Evolutionary conservation across 35 echinoderm and acorn worm species (phyloP), one percentile per base, ranked within the genome.

Genomic region (Apostichopus japonicus): DNA sequence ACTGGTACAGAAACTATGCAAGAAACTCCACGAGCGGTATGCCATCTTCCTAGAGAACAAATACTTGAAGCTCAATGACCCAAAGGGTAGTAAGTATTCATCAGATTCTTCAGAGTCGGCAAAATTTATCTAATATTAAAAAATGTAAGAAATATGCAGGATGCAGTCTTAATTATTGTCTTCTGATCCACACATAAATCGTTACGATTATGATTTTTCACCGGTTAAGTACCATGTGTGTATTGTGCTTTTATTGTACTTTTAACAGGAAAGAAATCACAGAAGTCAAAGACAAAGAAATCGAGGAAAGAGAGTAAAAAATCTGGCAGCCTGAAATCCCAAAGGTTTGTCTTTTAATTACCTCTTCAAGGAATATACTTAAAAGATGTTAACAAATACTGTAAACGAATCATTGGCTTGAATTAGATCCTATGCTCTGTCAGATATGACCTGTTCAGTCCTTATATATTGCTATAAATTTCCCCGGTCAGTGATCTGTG

Each of bases 11-110:
- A 99, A 96, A 83, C 97, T 93, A 53, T 52, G 97, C 65, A 65
- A 84, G 51, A 99, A 96, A 62, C 95, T 99, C 19, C 97, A 99
- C 80, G 95, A 95, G 52, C 92, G 90, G 21, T 95, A 96, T 55
- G 97, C 97, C 24, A 65, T 90, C 6, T 99, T 89, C 78, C 84
- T 99, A 63, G 97, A 99, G 87, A 79, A 93, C 10, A 79, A 93
- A 23, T 96, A 92, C 70, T 79, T 99, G 1, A 87, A 94, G n/a
- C n/a, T 90, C 8, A 11, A 13, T 23, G 51, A 89, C n/a, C 0
- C 6, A 10, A 89, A 71, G 23, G 63, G 54, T 19, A 72, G 86
- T 89, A 72, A 89, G 86, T 72, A 52, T 11, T 82, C 79, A 0
- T 82, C 53, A 44, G 57, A 13, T 61, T 61, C 57, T 13, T 61